A percentile compares a stretch with the other conserved stretches of the same genome.
Conservation (phyloP, 2,113 vertebrate species). For the Maccullochella peelii region DNA sequence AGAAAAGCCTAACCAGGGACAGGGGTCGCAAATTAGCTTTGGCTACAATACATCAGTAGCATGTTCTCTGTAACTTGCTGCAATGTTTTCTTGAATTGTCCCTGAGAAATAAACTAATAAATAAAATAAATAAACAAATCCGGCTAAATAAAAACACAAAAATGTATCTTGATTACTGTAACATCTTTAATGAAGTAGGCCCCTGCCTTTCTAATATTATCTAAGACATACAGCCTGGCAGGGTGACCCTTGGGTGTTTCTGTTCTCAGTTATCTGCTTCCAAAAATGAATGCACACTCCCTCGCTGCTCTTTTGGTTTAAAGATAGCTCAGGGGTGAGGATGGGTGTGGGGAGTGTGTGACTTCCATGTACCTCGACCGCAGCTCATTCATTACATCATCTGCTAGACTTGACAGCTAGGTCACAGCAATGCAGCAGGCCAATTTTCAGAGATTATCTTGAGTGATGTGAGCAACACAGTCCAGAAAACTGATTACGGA, state of each 20-base stretch:
- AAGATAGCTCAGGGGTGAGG: conserved; percentile 72
- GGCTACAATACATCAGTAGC: too few species aligned
- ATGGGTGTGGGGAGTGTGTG: conserved; percentile 20
- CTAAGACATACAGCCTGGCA: conserved; percentile 34
- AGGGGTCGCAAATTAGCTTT: too few species aligned
- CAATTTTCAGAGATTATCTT: conserved; percentile 67
- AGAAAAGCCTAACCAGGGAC: too few species aligned
- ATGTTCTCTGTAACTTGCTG: too few species aligned
- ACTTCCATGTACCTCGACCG: conserved; percentile 17
- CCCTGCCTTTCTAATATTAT: conserved; percentile 32
- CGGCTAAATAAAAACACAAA: neutral
- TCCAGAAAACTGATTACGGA: conserved; percentile 47
- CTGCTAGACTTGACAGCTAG: conserved; percentile 62
- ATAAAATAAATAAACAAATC: neutral
- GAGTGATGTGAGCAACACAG: conserved; percentile 18
- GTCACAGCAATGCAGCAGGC: conserved; percentile 45
- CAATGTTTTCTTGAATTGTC: too few species aligned
- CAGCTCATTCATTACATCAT: conserved; percentile 63
- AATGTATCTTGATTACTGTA: neutral
- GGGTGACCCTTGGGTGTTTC: conserved; percentile 54
- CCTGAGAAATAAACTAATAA: too few species aligned
- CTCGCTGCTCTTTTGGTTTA: conserved; percentile 65
- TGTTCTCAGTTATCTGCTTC: conserved; percentile 69
- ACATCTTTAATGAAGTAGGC: conserved; percentile 2
- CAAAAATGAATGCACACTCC: conserved; percentile 72